Conservation (phyloP, 2,113 vertebrate genomes). For the Okapia johnstoni region DNA sequence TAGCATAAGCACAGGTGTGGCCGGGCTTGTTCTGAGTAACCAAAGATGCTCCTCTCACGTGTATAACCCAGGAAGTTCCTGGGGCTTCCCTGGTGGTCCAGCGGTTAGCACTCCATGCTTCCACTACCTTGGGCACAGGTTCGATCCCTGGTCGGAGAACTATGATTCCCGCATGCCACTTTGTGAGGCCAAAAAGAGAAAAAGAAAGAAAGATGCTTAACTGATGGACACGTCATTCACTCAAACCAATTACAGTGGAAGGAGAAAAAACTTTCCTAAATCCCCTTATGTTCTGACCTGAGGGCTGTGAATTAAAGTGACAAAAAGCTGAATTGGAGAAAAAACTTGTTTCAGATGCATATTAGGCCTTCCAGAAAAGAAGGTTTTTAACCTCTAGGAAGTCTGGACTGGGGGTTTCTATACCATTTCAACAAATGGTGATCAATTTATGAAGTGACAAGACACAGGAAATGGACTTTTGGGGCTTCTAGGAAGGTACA, state of each 20-base stretch:
- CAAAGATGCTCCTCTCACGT: not conserved
- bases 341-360: not conserved
- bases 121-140: fast-evolving
- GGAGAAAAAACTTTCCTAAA: not conserved
- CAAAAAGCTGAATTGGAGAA: not conserved
- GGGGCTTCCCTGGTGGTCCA: fast-evolving
- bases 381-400: not conserved
- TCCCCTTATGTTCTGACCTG: not conserved
- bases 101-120: fast-evolving
- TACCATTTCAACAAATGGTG: not conserved
- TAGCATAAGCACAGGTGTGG: not conserved
- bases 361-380: not conserved
- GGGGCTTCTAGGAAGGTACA: not conserved
- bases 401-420: not conserved
- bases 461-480: not conserved
- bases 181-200: not conserved
- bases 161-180: fast-evolving
- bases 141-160: not conserved
- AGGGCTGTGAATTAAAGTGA: not conserved
- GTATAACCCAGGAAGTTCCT: not conserved
- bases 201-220: not conserved
- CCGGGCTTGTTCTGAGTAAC: not conserved
- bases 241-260: not conserved
- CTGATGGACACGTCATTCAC: not conserved
- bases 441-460: not conserved